Percentiles rank a stretch among this genome's conserved stretches.
Conservation (phyloP, 2,888 invertebrate genomes). For the Sphaeridia pumilis region DNA sequence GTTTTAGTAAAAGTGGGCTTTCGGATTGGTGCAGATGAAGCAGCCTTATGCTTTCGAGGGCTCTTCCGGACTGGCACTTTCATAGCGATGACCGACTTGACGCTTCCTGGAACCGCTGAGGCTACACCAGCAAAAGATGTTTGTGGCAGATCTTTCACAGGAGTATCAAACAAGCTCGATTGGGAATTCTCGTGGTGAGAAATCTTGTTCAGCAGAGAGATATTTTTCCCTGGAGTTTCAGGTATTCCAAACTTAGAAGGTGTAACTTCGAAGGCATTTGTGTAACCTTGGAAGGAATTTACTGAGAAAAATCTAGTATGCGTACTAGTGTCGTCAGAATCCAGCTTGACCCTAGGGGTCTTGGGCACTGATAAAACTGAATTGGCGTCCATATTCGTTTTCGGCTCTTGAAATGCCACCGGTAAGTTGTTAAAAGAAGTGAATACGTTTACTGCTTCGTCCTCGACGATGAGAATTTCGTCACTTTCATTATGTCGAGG, state of each 20-base stretch:
- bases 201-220: not conserved
- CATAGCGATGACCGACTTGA: too few relatives aligned
- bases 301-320: slow-evolving; percentile 1
- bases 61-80: not conserved
- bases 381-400: slow-evolving; percentile 9
- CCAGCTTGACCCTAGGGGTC: slow-evolving; percentile 8
- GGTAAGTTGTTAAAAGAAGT: too few relatives aligned
- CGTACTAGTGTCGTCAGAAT: slow-evolving; percentile 1
- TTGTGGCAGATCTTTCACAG: slow-evolving; percentile 4
- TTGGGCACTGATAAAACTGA: slow-evolving; percentile 10
- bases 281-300: not conserved
- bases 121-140: too few relatives aligned
- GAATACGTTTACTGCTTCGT: too few relatives aligned
- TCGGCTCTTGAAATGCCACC: too few relatives aligned
- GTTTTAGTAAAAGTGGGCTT: too few relatives aligned
- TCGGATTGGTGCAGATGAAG: too few relatives aligned
- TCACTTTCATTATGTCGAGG: too few relatives aligned
- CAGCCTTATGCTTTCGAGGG: slow-evolving; percentile 7
- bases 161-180: slow-evolving; percentile 11
- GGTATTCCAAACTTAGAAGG: slow-evolving; percentile 10
- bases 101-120: not conserved
- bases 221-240: slow-evolving; percentile 11
- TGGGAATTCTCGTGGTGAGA: slow-evolving; percentile 3
- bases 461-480: too few relatives aligned
- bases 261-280: too few relatives aligned